These are phyloP conservation scores for Lathamus discolor DNA, from an alignment of 2,113 vertebrate genomes.

Conservation along the genomic window DNA sequence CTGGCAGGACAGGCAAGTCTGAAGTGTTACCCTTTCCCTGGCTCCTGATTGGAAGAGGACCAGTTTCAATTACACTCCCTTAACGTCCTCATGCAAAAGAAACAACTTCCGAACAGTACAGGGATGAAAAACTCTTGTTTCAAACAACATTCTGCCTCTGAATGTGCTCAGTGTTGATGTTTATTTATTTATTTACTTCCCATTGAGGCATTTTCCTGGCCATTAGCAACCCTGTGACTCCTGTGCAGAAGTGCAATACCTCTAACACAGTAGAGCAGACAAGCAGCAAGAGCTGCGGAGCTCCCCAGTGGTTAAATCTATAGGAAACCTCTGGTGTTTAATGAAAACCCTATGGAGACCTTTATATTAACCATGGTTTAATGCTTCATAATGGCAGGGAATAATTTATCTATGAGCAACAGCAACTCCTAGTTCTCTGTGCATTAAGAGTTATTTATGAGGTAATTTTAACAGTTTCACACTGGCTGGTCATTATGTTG, in stretches of 20 bases:
- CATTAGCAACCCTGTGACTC: slow-evolving; percentile 1
- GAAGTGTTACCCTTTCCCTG: neutral
- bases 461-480: slow-evolving; percentile 75
- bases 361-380: slow-evolving; percentile 70
- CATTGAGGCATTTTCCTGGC: slow-evolving; percentile 24
- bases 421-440: slow-evolving; percentile 51
- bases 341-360: slow-evolving; percentile 70
- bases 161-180: neutral
- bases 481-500: slow-evolving; percentile 73
- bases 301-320: slow-evolving; percentile 34
- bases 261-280: slow-evolving; percentile 2
- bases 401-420: slow-evolving; percentile 73
- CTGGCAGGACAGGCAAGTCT: neutral
- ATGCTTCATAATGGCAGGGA: slow-evolving; percentile 68
- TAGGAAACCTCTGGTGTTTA: slow-evolving; percentile 67
- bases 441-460: slow-evolving; percentile 79
- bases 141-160: neutral
- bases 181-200: neutral
- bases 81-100: neutral
- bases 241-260: slow-evolving; percentile 37
- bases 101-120: neutral
- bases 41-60: neutral
- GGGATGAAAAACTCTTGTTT: neutral
- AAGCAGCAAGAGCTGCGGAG: neutral
- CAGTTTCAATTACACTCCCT: neutral